Percentiles rank a stretch among this genome's conserved stretches.
These are phyloP conservation scores for Physella acuta DNA, from an alignment of 1,140 invertebrate genomes.

Conservation along the genomic window DNA sequence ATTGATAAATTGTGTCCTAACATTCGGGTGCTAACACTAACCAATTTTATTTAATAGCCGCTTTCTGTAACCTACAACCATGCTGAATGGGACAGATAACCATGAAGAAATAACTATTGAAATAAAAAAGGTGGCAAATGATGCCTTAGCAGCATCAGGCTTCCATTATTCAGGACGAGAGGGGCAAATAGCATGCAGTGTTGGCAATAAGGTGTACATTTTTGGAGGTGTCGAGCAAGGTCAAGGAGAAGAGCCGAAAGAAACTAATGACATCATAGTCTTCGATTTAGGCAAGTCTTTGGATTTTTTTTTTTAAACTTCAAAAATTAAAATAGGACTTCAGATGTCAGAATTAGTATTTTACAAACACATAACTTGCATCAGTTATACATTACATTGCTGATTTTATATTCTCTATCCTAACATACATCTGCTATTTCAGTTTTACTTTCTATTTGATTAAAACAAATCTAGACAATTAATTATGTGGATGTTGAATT, in stretches of 20 bases:
- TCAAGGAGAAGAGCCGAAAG: conserved; percentile 37
- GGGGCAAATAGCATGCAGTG: conserved; percentile 50
- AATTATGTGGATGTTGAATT: too few relatives aligned
- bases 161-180: conserved; percentile 42
- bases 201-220: conserved; percentile 42
- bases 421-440: conserved; percentile 9
- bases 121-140: background rate
- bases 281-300: conserved; percentile 43
- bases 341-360: too few relatives aligned
- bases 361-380: too few relatives aligned
- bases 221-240: conserved; percentile 53
- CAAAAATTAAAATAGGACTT: too few relatives aligned
- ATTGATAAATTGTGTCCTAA: too few relatives aligned
- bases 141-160: background rate
- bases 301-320: too few relatives aligned
- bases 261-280: conserved; percentile 47
- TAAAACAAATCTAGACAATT: too few relatives aligned
- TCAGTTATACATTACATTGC: too few relatives aligned
- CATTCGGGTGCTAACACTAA: too few relatives aligned
- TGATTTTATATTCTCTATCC: too few relatives aligned
- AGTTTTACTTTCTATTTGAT: background rate
- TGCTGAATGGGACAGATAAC: background rate
- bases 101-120: background rate
- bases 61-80: too few relatives aligned
- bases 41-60: too few relatives aligned